Evolutionary conservation across 2,797 vertebrate genomes (phyloP), one percentile per base, ranked within the genome.

Genomic region (Sebastes oblongus): DNA sequence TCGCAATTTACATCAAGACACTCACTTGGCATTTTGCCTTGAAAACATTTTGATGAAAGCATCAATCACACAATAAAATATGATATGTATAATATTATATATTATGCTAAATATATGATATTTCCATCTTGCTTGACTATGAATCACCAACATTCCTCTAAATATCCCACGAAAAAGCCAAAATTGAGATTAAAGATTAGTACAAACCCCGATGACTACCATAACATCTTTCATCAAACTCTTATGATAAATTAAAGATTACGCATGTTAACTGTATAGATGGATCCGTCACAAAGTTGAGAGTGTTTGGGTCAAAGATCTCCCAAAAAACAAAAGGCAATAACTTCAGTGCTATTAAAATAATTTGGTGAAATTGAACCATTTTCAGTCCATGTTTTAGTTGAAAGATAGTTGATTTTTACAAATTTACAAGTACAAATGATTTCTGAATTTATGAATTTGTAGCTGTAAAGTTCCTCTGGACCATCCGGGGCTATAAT

Each of bases 261-360:
- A 77, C 27, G 73, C 69, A 78, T 20, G 69, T 58, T 42, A 24
- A 80, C 12, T 42, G 27, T 67, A 66, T 62, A 64, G 59, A 77
- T 67, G 65, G 46, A 80, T 86, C 66, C 56, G 88, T 81, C 75
- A 89, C 22, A 12, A 70, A 32, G 52, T 18, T 36, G 2, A 84
- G 16, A 72, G 74, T 30, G 5, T 72, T 59, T 61, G 46, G 39
- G 52, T 46, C 3, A 30, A 16, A 75, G 46, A 52, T 55, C 55
- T 77, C 55, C 58, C 42, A 36, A 55, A 55, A 74, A 54, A 68
- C 3, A 67, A 88, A 86, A 80, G 32, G 30, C 76, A 90, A 84
- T 89, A 91, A 90, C 69, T 89, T 88, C 86, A 71, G 32, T 61
- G 24, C 32, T 73, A 80, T 82, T 39, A 86, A 88, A 88, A 84